These are phyloP conservation scores for Hirudo medicinalis DNA, from an alignment of 1,140 invertebrate genomes.

Conservation along the genomic window DNA sequence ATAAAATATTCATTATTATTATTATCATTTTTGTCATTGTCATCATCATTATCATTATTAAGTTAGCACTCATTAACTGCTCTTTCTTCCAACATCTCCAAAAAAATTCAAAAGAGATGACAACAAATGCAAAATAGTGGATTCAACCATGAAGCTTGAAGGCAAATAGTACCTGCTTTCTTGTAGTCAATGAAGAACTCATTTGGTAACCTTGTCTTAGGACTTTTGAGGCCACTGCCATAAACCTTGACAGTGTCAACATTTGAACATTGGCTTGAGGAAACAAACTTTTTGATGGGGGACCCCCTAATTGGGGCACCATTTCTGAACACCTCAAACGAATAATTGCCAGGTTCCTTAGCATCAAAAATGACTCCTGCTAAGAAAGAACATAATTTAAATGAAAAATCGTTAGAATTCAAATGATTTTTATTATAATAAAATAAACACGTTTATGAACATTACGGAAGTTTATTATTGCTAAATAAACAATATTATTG, in stretches of 20 bases:
- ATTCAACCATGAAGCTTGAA: too few relatives aligned
- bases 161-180: constrained; percentile 48
- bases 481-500: too few relatives aligned
- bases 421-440: too few relatives aligned
- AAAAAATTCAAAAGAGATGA: not conserved
- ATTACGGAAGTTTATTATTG: too few relatives aligned
- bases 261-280: constrained; percentile 68
- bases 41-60: too few relatives aligned
- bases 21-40: too few relatives aligned
- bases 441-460: too few relatives aligned
- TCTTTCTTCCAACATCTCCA: not conserved
- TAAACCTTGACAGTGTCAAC: constrained; percentile 79
- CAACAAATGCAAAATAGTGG: not conserved
- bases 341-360: not conserved
- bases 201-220: constrained; percentile 73
- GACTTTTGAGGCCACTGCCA: constrained; percentile 65
- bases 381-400: too few relatives aligned
- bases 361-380: too few relatives aligned
- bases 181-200: constrained; percentile 55
- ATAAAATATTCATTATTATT: too few relatives aligned
- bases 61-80: too few relatives aligned
- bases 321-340: constrained; percentile 52
- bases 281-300: constrained; percentile 83
- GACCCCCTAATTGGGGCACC: constrained; percentile 81
- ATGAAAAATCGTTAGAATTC: too few relatives aligned